Evolutionary conservation across 2,888 invertebrate genomes (phyloP), one percentile per base, ranked within the genome.

Genomic region (Taphrorychus bicolor): DNA sequence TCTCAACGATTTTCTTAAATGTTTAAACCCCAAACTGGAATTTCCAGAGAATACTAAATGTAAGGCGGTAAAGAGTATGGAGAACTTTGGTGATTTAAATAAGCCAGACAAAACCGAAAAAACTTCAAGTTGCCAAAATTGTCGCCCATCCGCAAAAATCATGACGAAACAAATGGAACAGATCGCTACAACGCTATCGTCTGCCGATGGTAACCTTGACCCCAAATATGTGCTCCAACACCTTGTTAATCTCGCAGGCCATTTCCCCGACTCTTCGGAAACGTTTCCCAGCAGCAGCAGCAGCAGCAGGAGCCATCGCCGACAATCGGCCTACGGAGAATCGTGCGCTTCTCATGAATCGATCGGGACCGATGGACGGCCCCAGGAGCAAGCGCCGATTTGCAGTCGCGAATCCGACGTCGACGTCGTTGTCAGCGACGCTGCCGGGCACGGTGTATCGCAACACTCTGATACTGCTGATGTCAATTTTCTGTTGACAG

Each of bases 331-430:
- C 64, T 49, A 63, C 67, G 53, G 69, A 54, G 59, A 60, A 61
- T 58, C 59, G 61, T 66, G 69, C 69, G 69, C 69, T 40, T 65
- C 69, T 54, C 62, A 18, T 49, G 53, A 48, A 70, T 70, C 64
- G 70, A 70, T 70, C 67, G 66, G 59, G 42, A 45, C 21, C 65
- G 52, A 49, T 24, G 59, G 51, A 32, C 42, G 42, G 23, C 22
- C 24, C 59, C 66, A 51, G 59, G 67, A 63, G 64, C 66, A 53
- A 51, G 63, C 66, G 63, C 60, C 63, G 57, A 51, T 51, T 32
- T 62, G 58, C 67, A 67, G 70, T 67, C 60, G 64, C 67, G 67
- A 70, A 52, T 48, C 48, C 63, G 63, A 49, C 61, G 63, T 54
- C 66, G 63, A 59, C 66, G 70, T 56, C 63, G 69, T 41, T 66